These are phyloP conservation scores for Sisor rabdophorus DNA, from an alignment of 2,113 vertebrate species.

Conservation along the genomic window DNA sequence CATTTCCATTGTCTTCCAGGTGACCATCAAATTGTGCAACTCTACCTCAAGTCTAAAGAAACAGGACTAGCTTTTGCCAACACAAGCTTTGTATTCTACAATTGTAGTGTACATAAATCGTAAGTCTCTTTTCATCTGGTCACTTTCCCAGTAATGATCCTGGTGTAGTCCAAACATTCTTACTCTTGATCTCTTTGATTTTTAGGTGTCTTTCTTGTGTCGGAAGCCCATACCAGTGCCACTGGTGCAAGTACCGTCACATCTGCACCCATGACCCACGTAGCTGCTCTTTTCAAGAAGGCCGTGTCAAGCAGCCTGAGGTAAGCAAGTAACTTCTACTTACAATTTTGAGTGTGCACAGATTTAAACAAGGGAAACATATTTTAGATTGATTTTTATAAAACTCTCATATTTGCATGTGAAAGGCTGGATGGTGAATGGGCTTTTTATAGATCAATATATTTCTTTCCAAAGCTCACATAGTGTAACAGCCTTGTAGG, in stretches of 20 bases:
- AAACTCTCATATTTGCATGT: slow-evolving; percentile 34
- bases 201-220: slow-evolving; percentile 91
- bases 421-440: neutral
- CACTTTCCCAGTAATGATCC: neutral
- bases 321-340: slow-evolving; percentile 62
- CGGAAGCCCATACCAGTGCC: slow-evolving; percentile 90
- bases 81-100: slow-evolving; percentile 98
- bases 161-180: neutral
- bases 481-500: too few species aligned
- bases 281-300: slow-evolving; percentile 95
- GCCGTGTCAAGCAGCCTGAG: slow-evolving; percentile 88
- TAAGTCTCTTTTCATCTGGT: slow-evolving; percentile 61
- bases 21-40: slow-evolving; percentile 94
- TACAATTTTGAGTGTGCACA: neutral
- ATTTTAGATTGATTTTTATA: slow-evolving; percentile 17
- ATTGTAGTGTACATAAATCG: slow-evolving; percentile 98
- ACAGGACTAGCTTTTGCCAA: slow-evolving; percentile 95
- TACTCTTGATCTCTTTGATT: neutral
- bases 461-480: neutral
- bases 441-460: too few species aligned
- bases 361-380: too few species aligned
- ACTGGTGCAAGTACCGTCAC: slow-evolving; percentile 98
- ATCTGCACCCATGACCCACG: slow-evolving; percentile 92
- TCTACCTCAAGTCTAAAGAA: slow-evolving; percentile 96
- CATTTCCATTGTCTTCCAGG: slow-evolving; percentile 63